phyloP scores from a whole-genome alignment of 1,140 invertebrate species.

The Caenorhabditis tropicalis region DNA sequence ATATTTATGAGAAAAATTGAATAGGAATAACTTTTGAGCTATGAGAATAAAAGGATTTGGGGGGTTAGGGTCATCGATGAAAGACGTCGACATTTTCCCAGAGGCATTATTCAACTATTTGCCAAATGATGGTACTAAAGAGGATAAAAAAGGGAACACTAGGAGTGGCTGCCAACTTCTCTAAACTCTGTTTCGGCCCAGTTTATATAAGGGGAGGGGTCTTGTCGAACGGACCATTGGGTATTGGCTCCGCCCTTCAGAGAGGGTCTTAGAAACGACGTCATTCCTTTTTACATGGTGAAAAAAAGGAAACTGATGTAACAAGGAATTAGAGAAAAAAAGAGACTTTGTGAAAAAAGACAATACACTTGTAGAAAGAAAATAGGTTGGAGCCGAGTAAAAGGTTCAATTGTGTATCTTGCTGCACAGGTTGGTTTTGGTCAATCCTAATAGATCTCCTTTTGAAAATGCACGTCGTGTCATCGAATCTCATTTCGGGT shows the following conservation, averaged over 20 bases:
- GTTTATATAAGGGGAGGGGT: constrained; percentile 37
- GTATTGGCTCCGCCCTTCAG: not conserved
- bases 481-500: constrained; percentile 29
- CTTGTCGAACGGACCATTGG: constrained; percentile 16
- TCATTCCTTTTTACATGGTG: not conserved
- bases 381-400: not conserved
- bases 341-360: not conserved
- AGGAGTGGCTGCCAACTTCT: not conserved
- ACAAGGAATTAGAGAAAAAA: not conserved
- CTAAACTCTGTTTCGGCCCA: not conserved
- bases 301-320: constrained; percentile 37
- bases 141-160: not conserved
- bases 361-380: not conserved
- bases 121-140: not conserved
- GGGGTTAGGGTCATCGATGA: not conserved
- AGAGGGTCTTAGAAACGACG: constrained; percentile 19
- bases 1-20: not conserved
- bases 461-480: not conserved
- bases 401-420: not conserved
- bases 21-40: constrained; percentile 13
- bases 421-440: constrained; percentile 8
- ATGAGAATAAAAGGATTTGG: not conserved
- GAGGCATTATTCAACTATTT: not conserved
- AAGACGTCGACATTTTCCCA: not conserved
- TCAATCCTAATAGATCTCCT: not conserved